A percentile compares a stretch with the other conserved stretches of the same genome.
These are phyloP conservation scores for Lamprotornis superbus DNA, from an alignment of 2,113 vertebrate species.

Conservation along the genomic window DNA sequence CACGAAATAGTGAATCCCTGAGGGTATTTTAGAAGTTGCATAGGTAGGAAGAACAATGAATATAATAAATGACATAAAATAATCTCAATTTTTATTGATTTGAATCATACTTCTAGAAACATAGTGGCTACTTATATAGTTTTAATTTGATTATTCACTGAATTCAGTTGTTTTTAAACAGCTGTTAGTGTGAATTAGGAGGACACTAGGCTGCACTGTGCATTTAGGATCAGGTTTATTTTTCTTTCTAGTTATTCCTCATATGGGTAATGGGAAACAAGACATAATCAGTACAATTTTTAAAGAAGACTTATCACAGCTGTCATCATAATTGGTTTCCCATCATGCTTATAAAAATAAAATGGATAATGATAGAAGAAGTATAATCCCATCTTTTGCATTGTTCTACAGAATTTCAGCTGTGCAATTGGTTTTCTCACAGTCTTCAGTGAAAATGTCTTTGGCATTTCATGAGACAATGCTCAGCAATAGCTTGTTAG, in stretches of 20 bases:
- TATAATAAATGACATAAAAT: background rate
- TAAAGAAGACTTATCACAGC: constrained; percentile 33
- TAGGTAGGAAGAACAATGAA: background rate
- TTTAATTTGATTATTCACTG: background rate
- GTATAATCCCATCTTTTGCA: background rate
- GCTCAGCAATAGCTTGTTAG: background rate
- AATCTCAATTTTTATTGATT: background rate
- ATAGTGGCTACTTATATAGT: background rate
- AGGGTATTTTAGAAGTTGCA: background rate
- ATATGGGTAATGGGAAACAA: constrained; percentile 27
- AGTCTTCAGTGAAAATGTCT: background rate
- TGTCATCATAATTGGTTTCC: constrained; percentile 54
- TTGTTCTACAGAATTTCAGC: constrained; percentile 34
- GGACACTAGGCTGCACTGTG: background rate
- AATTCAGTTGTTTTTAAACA: background rate
- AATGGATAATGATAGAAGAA: constrained; percentile 44
- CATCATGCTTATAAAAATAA: constrained; percentile 44
- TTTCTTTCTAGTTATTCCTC: constrained; percentile 28
- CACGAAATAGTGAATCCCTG: background rate
- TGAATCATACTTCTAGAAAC: background rate
- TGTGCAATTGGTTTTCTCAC: background rate
- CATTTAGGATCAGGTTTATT: constrained; percentile 6
- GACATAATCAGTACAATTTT: constrained; percentile 36
- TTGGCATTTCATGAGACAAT: background rate
- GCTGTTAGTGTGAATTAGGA: background rate